Conservation (phyloP, 2,113 vertebrate species). For the Corythaeola cristata region DNA sequence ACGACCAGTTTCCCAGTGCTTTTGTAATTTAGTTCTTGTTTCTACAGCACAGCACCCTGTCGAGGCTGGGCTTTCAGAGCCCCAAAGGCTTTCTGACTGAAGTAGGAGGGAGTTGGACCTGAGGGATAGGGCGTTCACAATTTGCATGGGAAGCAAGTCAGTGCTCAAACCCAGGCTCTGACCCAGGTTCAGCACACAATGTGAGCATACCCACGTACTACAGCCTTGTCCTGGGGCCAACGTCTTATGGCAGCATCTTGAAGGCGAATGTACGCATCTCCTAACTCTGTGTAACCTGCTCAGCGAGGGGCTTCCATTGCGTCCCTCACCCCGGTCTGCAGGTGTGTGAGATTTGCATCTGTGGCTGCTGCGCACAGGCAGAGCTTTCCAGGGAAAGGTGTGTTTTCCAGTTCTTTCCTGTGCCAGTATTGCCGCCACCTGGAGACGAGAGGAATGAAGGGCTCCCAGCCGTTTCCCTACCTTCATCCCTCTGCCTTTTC, state of each 20-base stretch:
- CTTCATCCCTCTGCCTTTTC: background rate
- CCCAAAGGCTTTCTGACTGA: background rate
- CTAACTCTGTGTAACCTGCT: background rate
- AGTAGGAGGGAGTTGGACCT: background rate
- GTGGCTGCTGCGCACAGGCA: background rate
- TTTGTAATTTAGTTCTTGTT: background rate
- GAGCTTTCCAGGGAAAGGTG: conserved; percentile 15
- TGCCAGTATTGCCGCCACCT: conserved; percentile 61
- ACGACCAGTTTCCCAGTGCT: background rate
- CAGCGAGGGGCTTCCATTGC: background rate
- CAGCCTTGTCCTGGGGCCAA: background rate
- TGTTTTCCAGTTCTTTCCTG: conserved; percentile 2
- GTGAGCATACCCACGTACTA: background rate
- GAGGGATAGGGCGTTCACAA: background rate
- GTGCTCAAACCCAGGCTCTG: background rate
- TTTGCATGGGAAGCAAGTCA: background rate
- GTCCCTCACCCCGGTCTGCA: rapidly evolving
- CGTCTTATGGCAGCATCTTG: background rate
- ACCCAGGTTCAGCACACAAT: background rate
- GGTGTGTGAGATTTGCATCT: background rate
- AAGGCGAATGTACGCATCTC: background rate
- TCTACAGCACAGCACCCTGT: background rate
- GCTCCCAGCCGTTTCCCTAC: background rate
- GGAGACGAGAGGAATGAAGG: conserved; percentile 55
- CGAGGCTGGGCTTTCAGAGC: background rate